Evolutionary conservation across 2,797 vertebrate genomes (phyloP), one percentile per base, ranked within the genome.

Genomic region (Amazona finschi): DNA sequence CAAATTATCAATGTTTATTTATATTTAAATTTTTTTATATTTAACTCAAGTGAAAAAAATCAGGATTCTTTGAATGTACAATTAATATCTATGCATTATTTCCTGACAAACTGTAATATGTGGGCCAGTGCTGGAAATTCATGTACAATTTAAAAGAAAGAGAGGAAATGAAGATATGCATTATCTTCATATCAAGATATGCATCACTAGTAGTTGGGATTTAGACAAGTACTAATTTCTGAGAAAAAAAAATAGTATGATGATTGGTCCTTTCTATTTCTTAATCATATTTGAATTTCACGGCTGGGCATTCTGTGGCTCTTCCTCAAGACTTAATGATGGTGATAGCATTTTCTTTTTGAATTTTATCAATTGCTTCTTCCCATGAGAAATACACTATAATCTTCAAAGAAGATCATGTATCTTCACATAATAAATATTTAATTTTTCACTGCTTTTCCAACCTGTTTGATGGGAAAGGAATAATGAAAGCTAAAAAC

Each of bases 231-330:
- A 95, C 22, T 11, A 19, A 58, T 94, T 93, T 93, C 87, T 93
- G 72, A 78, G 66, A 70, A 89, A 91, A 69, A 86, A 83, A 93
- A 95, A 85, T 84, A 49, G 72, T 61, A 76, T 65, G 81, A 80
- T 76, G 11, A n/a, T 80, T 85, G 75, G 83, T 66, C 58, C 77
- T 85, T 52, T 77, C 31, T 67, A 72, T 93, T 96, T 90, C 49
- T 71, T 60, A 73, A 73, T 36, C 92, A 94, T 92, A 85, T 82
- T 82, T 58, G 31, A 57, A 85, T 49, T 36, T 88, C 58, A 58
- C 64, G 66, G 36, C 33, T 71, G 79, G 61, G 60, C 30, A 39
- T 93, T 76, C 69, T 74, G 78, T 85, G 88, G 28, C 58, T 92
- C 79, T 89, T 95, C 75, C 82, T 85, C 39, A 60, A 36, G 14